Evolutionary conservation across 1,140 invertebrate species (phyloP), one percentile per base, ranked within the genome.

Genomic region (Tetranychus urticae): DNA sequence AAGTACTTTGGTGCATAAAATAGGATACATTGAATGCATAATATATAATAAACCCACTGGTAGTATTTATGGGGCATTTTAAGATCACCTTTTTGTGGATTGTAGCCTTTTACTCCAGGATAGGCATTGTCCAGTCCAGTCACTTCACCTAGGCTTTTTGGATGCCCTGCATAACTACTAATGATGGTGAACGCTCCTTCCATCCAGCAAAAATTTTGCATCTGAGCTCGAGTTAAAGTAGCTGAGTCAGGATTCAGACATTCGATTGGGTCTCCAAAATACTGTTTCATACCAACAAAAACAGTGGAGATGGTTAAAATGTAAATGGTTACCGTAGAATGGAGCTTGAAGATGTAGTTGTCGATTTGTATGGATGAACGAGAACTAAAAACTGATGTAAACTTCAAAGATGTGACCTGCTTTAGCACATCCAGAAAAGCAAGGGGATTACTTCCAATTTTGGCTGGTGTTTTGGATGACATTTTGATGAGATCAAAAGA

Each of bases 1-100:
- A 96, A 70, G 72, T 88, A 88, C 72, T 92, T 89, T 2, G 92
- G 91, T 35, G 88, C 79, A 72, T 97, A 96, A 73, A 93, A 97
- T 66, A 91, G 77, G 65, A 92, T 77, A n/a, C n/a, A n/a, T n/a
- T 52, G 50, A 23, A 52, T 52, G 6, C n/a, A 31, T 12, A 52
- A n/a, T 8, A 52, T 33, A 23, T 31, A 52, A 52, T 52, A 56
- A 37, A 56, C 55, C 69, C 69, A 70, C 62, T 69, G 68, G 45
- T 69, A 69, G 64, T 75, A 75, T 54, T 63, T 65, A 60, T 69
- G 68, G 59, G 67, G 69, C 4, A 67, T 61, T 47, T 67, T 87
- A 69, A 79, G 81, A 70, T 87, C 85, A 42, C 50, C 52, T 6
- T n/a, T 33, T 2, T 33, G n/a, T n/a, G n/a, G 50, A 8, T 31